Percentiles rank a stretch among this genome's conserved stretches.
phyloP scores from a whole-genome alignment of 2,113 vertebrate genomes.

The Saguinus imperator region DNA sequence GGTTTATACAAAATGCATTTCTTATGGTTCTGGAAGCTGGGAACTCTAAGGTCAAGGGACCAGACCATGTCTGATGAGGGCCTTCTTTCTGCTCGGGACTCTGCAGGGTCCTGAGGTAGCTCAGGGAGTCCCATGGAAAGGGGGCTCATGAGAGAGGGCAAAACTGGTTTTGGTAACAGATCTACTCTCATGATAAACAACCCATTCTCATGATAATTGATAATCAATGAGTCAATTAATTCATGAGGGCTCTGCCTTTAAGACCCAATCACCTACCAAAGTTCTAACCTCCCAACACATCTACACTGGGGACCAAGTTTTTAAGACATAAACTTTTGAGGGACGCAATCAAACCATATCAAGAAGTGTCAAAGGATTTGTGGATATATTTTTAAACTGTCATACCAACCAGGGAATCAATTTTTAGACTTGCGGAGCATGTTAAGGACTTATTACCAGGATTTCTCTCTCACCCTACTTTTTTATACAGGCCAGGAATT shows the following conservation, averaged over 20 bases:
- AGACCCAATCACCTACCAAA: background rate
- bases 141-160: background rate
- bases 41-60: background rate
- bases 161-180: background rate
- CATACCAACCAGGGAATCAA: background rate
- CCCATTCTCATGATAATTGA: background rate
- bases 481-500: background rate
- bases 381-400: background rate
- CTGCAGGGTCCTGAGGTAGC: background rate
- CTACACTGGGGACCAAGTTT: background rate
- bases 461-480: background rate
- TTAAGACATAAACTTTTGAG: background rate
- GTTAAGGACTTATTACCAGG: background rate
- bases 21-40: background rate
- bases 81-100: background rate
- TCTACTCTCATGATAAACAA: background rate
- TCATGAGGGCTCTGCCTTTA: background rate
- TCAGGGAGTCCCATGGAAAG: background rate
- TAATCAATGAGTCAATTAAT: background rate
- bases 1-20: background rate
- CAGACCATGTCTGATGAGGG: background rate
- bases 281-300: background rate
- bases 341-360: background rate
- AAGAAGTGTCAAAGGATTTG: background rate
- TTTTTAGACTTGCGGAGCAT: background rate